Evolutionary conservation across 1,140 invertebrate genomes (phyloP).

Genomic region (Drosophila lacteicornis): DNA sequence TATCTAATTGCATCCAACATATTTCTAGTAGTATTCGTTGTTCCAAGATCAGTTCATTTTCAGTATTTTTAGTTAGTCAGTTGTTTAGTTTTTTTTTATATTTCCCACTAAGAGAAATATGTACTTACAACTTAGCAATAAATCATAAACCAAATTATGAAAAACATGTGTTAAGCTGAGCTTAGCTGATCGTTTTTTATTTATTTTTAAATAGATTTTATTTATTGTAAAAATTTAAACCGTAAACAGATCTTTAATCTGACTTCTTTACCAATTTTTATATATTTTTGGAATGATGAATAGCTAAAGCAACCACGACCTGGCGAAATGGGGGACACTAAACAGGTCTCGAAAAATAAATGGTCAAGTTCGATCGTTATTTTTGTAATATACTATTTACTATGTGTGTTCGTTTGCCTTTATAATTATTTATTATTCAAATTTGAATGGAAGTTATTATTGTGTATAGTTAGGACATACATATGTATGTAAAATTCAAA

Average conservation of each 20-base stretch:
- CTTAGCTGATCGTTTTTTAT: background rate
- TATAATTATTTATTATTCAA: constrained; percentile 20
- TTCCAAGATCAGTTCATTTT: background rate
- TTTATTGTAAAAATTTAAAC: background rate
- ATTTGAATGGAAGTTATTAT: constrained; percentile 17
- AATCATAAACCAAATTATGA: background rate
- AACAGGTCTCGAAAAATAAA: constrained; percentile 85
- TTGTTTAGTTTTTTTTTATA: background rate
- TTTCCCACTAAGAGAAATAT: background rate
- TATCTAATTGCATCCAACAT: constrained; percentile 15
- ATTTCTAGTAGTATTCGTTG: constrained; percentile 1
- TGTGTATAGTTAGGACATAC: constrained; percentile 6
- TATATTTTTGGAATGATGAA: constrained; percentile 39
- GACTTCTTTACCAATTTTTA: constrained; percentile 40
- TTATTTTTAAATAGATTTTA: background rate
- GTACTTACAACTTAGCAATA: background rate
- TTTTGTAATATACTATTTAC: constrained; percentile 26
- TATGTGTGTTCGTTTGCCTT: constrained; percentile 58
- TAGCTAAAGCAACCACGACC: constrained; percentile 86
- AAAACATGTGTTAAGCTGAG: background rate
- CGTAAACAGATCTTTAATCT: constrained; percentile 2
- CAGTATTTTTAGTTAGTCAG: background rate
- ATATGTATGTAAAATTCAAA: constrained; percentile 25
- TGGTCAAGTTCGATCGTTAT: constrained; percentile 36
- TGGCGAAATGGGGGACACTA: constrained; percentile 86